Base-by-base conservation (phyloP, 2,797 vertebrate genomes). In the Danio albolineatus region DNA sequence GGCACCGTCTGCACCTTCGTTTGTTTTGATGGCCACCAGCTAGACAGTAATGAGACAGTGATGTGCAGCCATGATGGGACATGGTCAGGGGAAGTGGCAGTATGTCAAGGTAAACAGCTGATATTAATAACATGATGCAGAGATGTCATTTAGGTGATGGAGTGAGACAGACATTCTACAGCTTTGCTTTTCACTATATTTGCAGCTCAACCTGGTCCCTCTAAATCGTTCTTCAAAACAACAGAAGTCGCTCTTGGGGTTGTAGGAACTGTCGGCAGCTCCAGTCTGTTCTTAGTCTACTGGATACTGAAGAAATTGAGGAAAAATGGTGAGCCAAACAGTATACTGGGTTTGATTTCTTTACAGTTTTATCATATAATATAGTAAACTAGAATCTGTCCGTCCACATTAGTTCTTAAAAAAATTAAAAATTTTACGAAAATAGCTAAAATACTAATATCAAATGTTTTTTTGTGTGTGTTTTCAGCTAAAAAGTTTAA, bases 1-100 rank as follows among this genome's bases (percentile, higher is more conserved):
- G 89, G 51, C 67, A 89, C 94, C 1, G 76, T 83, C 78, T 96
- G 95, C 79, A 85, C 62, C 49, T 95, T 96, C 87, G 87, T 77
- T 28, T 96, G 95, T 12, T 0, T 79, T 0, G 75, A 90, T 73
- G 92, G 90, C 1, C 89, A 89, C 77, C 5, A 38, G 1, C 38
- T 94, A 70, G 62, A 86, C 0, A 93, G 94, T 9, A 79, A 88
- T 0, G 73, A 86, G 1, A 17, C 71, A 2, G 4, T 91, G 66
- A 79, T 70, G 16, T 96, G 95, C 66, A 84, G 51, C 84, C 81
- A 2, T 5, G 89, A 90, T 8, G 94, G 95, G 71, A 90, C 82
- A 19, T 96, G 95, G 95, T 92, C 92, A 0, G 88, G 36, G 84
- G 65, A 89, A 6, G 80, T 56, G 19, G 93, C 95, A 0, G 82